A percentile compares a stretch with the other conserved stretches of the same genome.
Conservation (phyloP, 2,797 vertebrate species). For the Galagoides demidoff region DNA sequence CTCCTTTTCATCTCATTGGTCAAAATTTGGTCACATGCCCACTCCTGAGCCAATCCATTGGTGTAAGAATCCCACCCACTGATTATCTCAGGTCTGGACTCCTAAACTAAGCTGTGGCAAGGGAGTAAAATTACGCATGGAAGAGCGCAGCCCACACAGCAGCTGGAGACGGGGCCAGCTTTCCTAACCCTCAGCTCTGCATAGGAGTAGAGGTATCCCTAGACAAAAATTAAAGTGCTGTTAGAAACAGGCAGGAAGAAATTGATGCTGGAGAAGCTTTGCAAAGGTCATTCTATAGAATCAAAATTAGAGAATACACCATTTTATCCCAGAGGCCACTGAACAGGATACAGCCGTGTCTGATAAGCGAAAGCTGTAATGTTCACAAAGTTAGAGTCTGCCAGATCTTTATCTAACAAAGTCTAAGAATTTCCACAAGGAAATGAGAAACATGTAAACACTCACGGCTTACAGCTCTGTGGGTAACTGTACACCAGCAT, state of each 20-base stretch:
- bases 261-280: background rate
- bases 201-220: no score
- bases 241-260: conserved; percentile 24
- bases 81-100: conserved; percentile 26
- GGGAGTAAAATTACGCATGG: background rate
- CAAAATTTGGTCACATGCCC: background rate
- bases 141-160: background rate
- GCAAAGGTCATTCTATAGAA: background rate
- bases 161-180: background rate
- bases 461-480: conserved; percentile 44
- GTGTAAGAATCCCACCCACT: background rate
- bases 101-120: background rate
- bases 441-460: conserved; percentile 81
- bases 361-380: background rate
- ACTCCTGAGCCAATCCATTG: background rate
- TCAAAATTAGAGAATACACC: background rate
- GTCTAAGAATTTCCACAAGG: conserved; percentile 78
- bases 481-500: background rate
- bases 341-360: conserved; percentile 40
- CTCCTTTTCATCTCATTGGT: background rate
- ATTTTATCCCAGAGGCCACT: background rate
- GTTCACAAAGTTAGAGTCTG: conserved; percentile 53
- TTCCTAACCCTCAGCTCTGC: background rate
- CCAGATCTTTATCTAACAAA: conserved; percentile 75
- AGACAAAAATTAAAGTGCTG: background rate